Conservation (phyloP, 2,888 invertebrate genomes). For the Rapana venosa region DNA sequence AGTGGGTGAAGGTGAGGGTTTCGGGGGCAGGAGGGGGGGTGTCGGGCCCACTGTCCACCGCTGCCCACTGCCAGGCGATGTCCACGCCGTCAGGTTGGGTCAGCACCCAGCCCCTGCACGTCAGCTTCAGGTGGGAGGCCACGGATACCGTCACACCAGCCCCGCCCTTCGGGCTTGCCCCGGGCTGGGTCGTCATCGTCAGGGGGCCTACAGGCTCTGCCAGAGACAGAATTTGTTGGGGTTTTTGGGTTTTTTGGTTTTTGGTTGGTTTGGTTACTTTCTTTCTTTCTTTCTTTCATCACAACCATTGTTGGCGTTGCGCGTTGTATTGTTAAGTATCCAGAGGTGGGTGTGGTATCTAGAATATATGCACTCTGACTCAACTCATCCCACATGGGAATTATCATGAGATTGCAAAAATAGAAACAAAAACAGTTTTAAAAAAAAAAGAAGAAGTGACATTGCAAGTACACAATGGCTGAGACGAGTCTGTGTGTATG, state of each 20-base stretch:
- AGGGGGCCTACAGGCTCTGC: not conserved
- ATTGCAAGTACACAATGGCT: too few relatives aligned
- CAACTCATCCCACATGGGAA: too few relatives aligned
- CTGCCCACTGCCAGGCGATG: constrained; percentile 20
- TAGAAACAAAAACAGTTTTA: too few relatives aligned
- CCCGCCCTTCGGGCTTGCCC: not conserved
- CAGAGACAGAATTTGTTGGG: not conserved
- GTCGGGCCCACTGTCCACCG: not conserved
- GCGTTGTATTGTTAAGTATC: too few relatives aligned
- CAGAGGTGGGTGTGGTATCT: too few relatives aligned
- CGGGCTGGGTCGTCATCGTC: not conserved
- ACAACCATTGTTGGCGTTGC: too few relatives aligned
- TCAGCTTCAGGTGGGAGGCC: constrained; percentile 3
- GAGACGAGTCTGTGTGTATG: too few relatives aligned
- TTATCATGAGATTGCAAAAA: too few relatives aligned
- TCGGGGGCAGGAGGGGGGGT: not conserved
- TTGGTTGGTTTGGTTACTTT: not conserved
- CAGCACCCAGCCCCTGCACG: constrained; percentile 2
- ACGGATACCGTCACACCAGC: not conserved
- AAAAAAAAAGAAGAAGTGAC: too few relatives aligned
- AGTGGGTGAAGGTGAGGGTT: not conserved
- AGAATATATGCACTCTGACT: too few relatives aligned
- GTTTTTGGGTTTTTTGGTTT: too few relatives aligned
- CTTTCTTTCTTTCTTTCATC: not conserved
- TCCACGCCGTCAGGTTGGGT: not conserved